These are phyloP conservation scores for Latrodectus hesperus DNA, from an alignment of 2,888 invertebrate species.

Conservation along the genomic window DNA sequence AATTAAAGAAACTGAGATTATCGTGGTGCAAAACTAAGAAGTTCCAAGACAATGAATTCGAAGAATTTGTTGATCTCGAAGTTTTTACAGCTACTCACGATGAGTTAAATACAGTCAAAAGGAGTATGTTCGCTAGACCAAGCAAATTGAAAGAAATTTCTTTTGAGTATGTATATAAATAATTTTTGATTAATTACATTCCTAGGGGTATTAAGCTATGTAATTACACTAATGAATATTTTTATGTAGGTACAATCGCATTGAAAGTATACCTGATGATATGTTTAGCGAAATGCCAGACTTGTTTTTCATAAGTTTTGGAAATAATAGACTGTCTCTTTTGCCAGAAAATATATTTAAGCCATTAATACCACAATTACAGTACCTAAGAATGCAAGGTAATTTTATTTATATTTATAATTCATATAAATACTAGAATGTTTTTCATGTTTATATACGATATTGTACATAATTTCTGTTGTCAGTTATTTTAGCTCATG, in stretches of 20 bases:
- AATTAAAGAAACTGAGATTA: too few relatives aligned
- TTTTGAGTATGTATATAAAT: background rate
- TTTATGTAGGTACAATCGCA: background rate
- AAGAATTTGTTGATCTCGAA: background rate
- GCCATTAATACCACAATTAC: background rate
- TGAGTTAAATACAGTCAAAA: background rate
- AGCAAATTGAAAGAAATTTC: constrained; percentile 10
- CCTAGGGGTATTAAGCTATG: background rate
- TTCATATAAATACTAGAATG: too few relatives aligned
- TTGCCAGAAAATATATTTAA: background rate
- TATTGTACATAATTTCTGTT: too few relatives aligned
- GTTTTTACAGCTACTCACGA: background rate
- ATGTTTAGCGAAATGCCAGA: constrained; percentile 13
- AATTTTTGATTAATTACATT: background rate
- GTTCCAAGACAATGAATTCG: background rate
- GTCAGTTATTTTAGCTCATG: too few relatives aligned
- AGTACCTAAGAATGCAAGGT: background rate
- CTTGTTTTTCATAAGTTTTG: background rate
- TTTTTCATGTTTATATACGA: too few relatives aligned
- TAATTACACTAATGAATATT: background rate
- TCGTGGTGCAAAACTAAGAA: too few relatives aligned
- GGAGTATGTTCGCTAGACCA: constrained; percentile 7
- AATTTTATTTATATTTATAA: background rate
- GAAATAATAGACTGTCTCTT: background rate
- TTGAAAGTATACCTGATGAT: background rate